These are phyloP conservation scores for Encarsia formosa DNA, from an alignment of 2,888 invertebrate genomes.

Conservation along the genomic window DNA sequence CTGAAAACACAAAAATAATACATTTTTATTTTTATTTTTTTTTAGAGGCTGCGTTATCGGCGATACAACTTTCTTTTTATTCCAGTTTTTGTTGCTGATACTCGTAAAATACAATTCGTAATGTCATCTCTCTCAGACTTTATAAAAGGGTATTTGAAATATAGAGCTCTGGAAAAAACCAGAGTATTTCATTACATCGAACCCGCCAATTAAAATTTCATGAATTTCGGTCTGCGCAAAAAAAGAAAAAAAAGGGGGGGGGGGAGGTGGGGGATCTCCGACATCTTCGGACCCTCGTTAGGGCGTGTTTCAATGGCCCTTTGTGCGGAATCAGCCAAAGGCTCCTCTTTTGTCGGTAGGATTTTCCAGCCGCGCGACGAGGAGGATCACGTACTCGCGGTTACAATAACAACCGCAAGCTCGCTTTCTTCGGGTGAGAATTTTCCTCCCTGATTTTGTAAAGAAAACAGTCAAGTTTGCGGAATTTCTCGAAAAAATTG, in stretches of 20 bases:
- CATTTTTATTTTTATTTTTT: no score
- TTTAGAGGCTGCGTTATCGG: no score
- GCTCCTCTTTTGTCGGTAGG: conserved; percentile 13
- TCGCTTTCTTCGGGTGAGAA: not conserved
- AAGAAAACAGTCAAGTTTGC: no score
- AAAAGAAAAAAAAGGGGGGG: not conserved
- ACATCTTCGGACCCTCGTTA: conserved; percentile 38
- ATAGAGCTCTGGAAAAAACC: no score
- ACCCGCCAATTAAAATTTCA: no score
- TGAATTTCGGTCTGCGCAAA: conserved; percentile 25
- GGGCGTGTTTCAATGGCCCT: conserved; percentile 34
- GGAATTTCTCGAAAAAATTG: no score
- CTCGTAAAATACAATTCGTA: no score
- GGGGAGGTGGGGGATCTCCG: not conserved
- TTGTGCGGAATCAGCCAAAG: conserved; percentile 22
- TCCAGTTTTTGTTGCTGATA: no score
- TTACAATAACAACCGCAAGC: conserved; percentile 4
- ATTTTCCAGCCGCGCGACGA: not conserved
- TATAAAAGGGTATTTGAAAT: no score
- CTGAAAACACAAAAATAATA: not conserved
- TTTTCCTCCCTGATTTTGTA: not conserved
- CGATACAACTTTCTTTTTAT: no score
- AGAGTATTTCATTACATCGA: no score
- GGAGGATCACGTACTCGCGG: conserved; percentile 20
- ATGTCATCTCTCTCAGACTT: no score